Percentiles rank a stretch among this genome's conserved stretches.
Evolutionary conservation across 2,888 invertebrate genomes (phyloP).

Genomic region (Beris morrisii): DNA sequence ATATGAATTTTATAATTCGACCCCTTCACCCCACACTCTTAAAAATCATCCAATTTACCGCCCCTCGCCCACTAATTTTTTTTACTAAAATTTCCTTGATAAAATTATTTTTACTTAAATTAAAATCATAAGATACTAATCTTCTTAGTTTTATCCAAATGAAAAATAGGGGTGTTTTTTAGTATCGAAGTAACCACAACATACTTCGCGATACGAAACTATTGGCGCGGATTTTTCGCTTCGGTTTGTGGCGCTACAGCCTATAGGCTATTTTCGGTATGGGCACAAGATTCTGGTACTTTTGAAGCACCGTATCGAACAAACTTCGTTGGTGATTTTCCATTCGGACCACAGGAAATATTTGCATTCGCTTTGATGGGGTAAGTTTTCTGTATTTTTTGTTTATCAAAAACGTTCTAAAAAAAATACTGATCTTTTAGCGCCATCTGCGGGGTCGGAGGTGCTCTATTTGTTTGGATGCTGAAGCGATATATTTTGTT

Average conservation of each 20-base stretch:
- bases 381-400: slow-evolving; percentile 55
- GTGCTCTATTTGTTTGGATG: slow-evolving; percentile 88
- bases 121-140: too few species aligned
- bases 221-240: slow-evolving; percentile 98
- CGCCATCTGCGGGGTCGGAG: slow-evolving; percentile 80
- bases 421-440: slow-evolving; percentile 57
- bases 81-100: too few species aligned
- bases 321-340: slow-evolving; percentile 89
- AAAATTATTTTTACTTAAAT: too few species aligned
- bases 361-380: slow-evolving; percentile 92
- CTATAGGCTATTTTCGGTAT: slow-evolving; percentile 90
- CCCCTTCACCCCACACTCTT: too few species aligned
- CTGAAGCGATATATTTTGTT: slow-evolving; percentile 92
- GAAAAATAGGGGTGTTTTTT: slow-evolving; percentile 71
- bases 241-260: slow-evolving; percentile 97
- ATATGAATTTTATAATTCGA: too few species aligned
- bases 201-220: slow-evolving; percentile 97
- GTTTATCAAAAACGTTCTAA: too few species aligned
- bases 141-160: too few species aligned
- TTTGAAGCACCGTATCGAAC: slow-evolving; percentile 94
- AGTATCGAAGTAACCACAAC: slow-evolving; percentile 99
- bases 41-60: too few species aligned
- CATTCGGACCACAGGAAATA: slow-evolving; percentile 95
- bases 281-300: slow-evolving; percentile 92
- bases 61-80: too few species aligned